Evolutionary conservation across 2,797 vertebrate genomes (phyloP).

Genomic region (Leptodactylus fallax): DNA sequence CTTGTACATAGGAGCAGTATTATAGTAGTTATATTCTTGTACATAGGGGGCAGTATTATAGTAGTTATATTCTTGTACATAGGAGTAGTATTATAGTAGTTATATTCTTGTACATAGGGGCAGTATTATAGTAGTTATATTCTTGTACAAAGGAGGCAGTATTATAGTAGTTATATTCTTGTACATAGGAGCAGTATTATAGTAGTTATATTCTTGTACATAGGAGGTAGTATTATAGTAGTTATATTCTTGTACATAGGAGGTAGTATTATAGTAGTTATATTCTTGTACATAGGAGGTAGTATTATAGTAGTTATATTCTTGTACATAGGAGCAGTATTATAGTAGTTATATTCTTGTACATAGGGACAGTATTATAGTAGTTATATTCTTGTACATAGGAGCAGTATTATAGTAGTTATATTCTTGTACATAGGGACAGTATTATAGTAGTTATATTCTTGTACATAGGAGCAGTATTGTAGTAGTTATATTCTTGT

Average conservation of each 20-base stretch:
- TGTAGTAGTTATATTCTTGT: too few relatives aligned
- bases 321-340: background rate
- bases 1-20: background rate
- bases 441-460: too few relatives aligned
- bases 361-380: background rate
- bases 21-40: constrained; percentile 6
- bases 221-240: too few relatives aligned
- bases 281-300: too few relatives aligned
- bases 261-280: too few relatives aligned
- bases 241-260: too few relatives aligned
- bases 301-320: constrained; percentile 4
- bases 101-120: background rate
- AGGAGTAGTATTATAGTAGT: background rate
- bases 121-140: too few relatives aligned
- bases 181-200: too few relatives aligned
- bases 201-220: too few relatives aligned
- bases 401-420: constrained; percentile 1
- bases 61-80: constrained; percentile 1
- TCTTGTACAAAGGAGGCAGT: too few relatives aligned
- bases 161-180: too few relatives aligned
- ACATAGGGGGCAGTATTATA: background rate
- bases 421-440: background rate
- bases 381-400: background rate
- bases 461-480: too few relatives aligned
- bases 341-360: constrained; percentile 6